Base-by-base conservation (phyloP, 2,113 vertebrate species). In the Callipepla californica region DNA sequence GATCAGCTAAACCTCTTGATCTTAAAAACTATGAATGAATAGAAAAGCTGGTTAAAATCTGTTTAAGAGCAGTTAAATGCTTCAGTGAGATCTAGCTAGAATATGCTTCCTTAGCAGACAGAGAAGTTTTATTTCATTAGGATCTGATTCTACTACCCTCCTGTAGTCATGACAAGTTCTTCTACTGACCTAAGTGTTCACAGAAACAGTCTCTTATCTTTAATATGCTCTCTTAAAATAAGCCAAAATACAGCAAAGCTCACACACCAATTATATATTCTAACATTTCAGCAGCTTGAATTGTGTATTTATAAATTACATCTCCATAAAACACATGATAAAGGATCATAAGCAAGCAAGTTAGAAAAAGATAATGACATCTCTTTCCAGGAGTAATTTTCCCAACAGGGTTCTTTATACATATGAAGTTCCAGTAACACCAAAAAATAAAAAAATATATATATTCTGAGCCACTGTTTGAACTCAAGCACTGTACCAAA, bases 321-420 rank as follows among this genome's bases (percentile, higher is more conserved):
- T 63, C 42, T 77, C 57, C 72, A 75, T 55, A 85, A 94, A 84
- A 69, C 10, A 3, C 23, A 57, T 9, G 51, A 63, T 48, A 85
- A 80, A 66, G 47, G 32, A 83, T 45, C 38, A 85, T 38, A 83
- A 77, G 44, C 62, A 93, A 93, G 80, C 68, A 87, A 91, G 51
- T 45, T 72, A 9, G 0, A 25, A 66, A 85, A 92, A 89, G n/a
- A 92, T 40, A 92, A 58, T 18, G 40, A 19, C 10, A n/a, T 30
- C 32, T 58, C 61, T 80, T 63, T 51, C 50, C 80, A 32, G 3
- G 2, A 91, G 75, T 48, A 68, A 58, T 80, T 80, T 91, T 51
- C 42, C 44, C 61, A 65, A 1, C 4, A 14, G 68, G 0, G 4
- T 51, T 79, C 69, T 8, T 82, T 73, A 74, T 70, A 50, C 21